Evolutionary conservation across 2,113 vertebrate species (phyloP).

Genomic region (Bombycilla garrulus): DNA sequence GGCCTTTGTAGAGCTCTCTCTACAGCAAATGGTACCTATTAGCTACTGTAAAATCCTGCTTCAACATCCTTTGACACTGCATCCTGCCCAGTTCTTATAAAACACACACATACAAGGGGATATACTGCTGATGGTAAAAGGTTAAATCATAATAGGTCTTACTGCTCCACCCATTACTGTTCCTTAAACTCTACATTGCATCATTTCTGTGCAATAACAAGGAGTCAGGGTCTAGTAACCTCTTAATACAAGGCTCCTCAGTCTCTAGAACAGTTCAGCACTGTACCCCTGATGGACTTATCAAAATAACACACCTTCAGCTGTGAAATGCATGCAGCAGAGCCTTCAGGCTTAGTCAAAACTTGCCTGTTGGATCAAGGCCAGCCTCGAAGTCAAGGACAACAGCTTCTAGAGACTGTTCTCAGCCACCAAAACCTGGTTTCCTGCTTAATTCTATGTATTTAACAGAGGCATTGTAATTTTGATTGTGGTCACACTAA

Average conservation of each 20-base stretch:
- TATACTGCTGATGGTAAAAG: conserved; percentile 6
- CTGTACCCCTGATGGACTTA: neutral
- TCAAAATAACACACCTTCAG: neutral
- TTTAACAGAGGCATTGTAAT: neutral
- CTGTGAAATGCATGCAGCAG: neutral
- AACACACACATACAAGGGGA: neutral
- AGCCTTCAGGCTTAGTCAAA: neutral
- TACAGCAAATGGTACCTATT: conserved; percentile 17
- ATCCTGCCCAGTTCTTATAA: neutral
- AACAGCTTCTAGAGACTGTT: neutral
- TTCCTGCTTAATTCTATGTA: neutral
- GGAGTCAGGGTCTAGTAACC: neutral
- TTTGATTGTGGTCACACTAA: neutral
- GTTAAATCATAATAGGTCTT: neutral
- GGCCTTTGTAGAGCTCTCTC: neutral
- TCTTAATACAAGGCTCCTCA: neutral
- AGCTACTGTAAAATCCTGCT: conserved; percentile 17
- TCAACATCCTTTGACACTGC: neutral
- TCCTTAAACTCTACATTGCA: neutral
- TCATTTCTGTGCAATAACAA: neutral
- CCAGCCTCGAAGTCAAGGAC: neutral
- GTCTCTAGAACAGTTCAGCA: neutral
- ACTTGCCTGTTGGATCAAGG: neutral
- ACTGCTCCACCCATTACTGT: neutral
- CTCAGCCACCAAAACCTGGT: neutral